phyloP scores from a whole-genome alignment of 2,888 invertebrate species.

The Geophilus truncorum region DNA sequence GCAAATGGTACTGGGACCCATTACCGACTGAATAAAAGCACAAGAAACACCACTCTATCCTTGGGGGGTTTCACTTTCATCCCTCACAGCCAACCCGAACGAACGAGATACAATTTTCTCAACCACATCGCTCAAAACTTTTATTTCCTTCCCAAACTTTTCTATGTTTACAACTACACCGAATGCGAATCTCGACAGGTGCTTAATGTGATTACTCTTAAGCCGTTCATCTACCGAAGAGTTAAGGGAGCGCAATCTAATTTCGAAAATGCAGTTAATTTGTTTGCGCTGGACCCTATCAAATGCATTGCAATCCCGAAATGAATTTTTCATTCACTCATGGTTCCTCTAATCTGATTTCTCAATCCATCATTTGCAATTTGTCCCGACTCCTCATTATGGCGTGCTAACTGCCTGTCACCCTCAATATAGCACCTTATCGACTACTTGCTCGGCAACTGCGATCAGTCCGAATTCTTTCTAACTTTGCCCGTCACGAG shows the following conservation, averaged over 20 bases:
- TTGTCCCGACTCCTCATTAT: slow-evolving; percentile 27
- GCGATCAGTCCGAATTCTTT: slow-evolving; percentile 16
- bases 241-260: not conserved
- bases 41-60: not conserved
- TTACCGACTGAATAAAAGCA: not conserved
- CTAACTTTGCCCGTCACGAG: slow-evolving; percentile 2
- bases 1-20: slow-evolving; percentile 10
- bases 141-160: not conserved
- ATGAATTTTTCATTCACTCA: not conserved
- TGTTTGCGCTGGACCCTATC: not conserved
- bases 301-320: slow-evolving; percentile 11
- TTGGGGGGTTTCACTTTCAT: slow-evolving; percentile 20
- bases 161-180: not conserved
- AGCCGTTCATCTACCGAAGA: not conserved
- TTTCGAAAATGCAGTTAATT: not conserved
- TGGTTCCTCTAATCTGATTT: slow-evolving; percentile 23
- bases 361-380: slow-evolving; percentile 27
- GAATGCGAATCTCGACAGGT: not conserved
- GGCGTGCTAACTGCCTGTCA: slow-evolving; percentile 17
- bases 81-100: not conserved
- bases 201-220: not conserved
- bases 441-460: not conserved
- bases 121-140: not conserved
- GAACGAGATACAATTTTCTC: not conserved
- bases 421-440: not conserved